Evolutionary conservation across 64 coral and sea anemone genomes (phyloP).

Genomic region (Dendronephthya gigantea): DNA sequence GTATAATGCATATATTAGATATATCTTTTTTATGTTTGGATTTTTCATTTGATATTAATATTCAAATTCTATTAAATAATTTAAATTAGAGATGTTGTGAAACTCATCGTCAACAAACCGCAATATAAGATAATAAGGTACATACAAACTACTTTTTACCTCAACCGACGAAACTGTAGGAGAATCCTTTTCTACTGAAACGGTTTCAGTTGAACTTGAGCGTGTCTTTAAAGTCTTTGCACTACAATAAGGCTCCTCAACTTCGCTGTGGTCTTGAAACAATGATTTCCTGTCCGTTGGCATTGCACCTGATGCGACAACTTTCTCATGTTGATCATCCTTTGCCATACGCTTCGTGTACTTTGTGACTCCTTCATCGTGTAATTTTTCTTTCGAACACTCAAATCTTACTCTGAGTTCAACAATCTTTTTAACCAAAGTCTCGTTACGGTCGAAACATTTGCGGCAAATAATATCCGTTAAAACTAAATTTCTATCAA

Average conservation of each 20-base stretch:
- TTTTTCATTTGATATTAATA: too few relatives aligned
- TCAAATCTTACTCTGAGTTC: not conserved
- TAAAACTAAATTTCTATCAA: not conserved
- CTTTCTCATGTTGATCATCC: not conserved
- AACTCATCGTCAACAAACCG: too few relatives aligned
- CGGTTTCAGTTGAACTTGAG: not conserved
- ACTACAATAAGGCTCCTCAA: too few relatives aligned
- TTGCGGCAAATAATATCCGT: constrained; percentile 4
- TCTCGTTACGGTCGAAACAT: not conserved
- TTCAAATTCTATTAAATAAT: too few relatives aligned
- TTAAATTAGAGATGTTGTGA: too few relatives aligned
- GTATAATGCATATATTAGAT: too few relatives aligned
- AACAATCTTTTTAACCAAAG: not conserved
- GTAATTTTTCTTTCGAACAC: not conserved
- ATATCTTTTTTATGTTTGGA: too few relatives aligned
- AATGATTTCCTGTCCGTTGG: not conserved
- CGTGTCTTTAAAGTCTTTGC: not conserved
- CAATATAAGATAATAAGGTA: too few relatives aligned
- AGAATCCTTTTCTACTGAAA: not conserved
- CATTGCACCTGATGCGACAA: not conserved
- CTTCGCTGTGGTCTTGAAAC: not conserved
- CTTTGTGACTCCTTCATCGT: not conserved
- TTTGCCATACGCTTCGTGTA: not conserved
- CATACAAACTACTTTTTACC: not conserved
- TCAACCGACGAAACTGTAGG: not conserved